Evolutionary conservation across 2,888 invertebrate species (phyloP).

Genomic region (Nemapogon koenigi): DNA sequence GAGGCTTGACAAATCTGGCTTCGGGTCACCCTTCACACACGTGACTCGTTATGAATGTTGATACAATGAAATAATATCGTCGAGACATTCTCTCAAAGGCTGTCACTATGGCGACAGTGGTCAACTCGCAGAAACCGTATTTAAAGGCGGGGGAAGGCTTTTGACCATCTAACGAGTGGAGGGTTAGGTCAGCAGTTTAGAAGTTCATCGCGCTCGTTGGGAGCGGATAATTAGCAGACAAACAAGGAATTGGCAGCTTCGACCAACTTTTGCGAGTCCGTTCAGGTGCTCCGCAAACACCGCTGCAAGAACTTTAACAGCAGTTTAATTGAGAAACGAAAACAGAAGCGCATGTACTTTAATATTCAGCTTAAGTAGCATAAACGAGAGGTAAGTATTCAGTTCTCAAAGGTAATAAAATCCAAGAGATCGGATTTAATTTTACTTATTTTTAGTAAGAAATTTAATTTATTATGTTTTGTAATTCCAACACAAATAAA

Average conservation of each 20-base stretch:
- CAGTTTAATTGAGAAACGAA: slow-evolving; percentile 61
- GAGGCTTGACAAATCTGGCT: slow-evolving; percentile 61
- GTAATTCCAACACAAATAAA: too few relatives aligned
- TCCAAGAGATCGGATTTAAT: too few relatives aligned
- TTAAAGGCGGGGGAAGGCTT: slow-evolving; percentile 45
- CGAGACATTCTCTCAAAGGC: slow-evolving; percentile 26
- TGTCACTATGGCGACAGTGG: slow-evolving; percentile 54
- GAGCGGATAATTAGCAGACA: slow-evolving; percentile 59
- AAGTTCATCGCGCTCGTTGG: slow-evolving; percentile 39
- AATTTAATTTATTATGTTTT: too few relatives aligned
- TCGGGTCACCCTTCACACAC: slow-evolving; percentile 53
- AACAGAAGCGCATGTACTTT: slow-evolving; percentile 55
- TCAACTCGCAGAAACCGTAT: slow-evolving; percentile 33
- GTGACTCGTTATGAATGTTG: slow-evolving; percentile 55
- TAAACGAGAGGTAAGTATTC: slow-evolving; percentile 38
- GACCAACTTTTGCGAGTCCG: slow-evolving; percentile 49
- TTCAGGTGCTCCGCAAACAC: slow-evolving; percentile 60
- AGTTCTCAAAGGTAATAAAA: too few relatives aligned
- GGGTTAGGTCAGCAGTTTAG: slow-evolving; percentile 23
- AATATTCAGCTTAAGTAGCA: slow-evolving; percentile 52
- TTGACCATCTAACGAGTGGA: slow-evolving; percentile 53
- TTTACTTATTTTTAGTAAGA: too few relatives aligned
- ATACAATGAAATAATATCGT: slow-evolving; percentile 55
- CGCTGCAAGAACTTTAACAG: slow-evolving; percentile 62
- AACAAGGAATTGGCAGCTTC: slow-evolving; percentile 38